Percentiles rank a stretch among this genome's conserved stretches.
Conservation (phyloP, 2,888 invertebrate genomes). For the Dysmachus trigonus region DNA sequence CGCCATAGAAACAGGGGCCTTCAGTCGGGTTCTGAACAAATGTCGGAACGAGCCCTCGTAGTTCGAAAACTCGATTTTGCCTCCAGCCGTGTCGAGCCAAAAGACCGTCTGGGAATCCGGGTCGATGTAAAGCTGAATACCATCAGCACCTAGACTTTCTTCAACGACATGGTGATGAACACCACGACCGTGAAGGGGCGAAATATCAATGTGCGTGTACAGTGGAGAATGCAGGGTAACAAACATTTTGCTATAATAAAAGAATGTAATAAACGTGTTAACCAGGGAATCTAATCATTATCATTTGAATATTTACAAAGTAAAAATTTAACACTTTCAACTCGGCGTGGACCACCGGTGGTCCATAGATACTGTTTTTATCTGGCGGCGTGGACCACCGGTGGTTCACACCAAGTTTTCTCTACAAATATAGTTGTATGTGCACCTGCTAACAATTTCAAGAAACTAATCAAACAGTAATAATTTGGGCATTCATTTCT, state of each 20-base stretch:
- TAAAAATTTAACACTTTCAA: too few species aligned
- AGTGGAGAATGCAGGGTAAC: conserved; percentile 67
- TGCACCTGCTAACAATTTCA: too few species aligned
- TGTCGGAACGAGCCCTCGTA: conserved; percentile 68
- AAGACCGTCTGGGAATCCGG: conserved; percentile 69
- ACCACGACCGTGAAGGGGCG: conserved; percentile 74
- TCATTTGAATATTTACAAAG: too few species aligned
- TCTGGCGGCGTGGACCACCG: too few species aligned
- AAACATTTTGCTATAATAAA: conserved; percentile 70
- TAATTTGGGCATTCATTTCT: too few species aligned
- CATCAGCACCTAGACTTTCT: conserved; percentile 60
- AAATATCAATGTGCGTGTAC: conserved; percentile 71
- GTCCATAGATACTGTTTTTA: too few species aligned
- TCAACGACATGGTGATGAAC: conserved; percentile 60
- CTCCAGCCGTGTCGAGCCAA: conserved; percentile 74
- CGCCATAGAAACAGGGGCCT: conserved; percentile 69
- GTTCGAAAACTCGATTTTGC: conserved; percentile 72
- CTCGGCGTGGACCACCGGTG: too few species aligned
- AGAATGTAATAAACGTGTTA: conserved; percentile 19
- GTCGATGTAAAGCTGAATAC: conserved; percentile 65
- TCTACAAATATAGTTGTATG: too few species aligned
- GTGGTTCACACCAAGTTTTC: too few species aligned
- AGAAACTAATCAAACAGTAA: too few species aligned
- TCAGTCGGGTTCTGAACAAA: conserved; percentile 64
- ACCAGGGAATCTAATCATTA: background rate